Evolutionary conservation across 2,797 vertebrate genomes (phyloP).

Genomic region (Paguma larvata): DNA sequence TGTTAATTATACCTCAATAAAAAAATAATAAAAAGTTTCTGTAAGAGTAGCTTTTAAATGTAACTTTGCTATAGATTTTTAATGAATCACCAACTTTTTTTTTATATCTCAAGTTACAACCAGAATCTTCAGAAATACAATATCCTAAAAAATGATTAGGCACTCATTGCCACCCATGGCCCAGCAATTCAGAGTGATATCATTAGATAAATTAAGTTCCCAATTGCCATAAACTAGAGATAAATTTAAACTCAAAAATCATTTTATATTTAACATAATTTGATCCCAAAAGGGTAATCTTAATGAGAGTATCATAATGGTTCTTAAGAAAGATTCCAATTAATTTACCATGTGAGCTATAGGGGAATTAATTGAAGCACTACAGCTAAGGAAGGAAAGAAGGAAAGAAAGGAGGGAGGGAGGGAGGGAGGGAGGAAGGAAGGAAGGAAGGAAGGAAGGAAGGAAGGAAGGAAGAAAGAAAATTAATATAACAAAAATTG

Average conservation of each 20-base stretch:
- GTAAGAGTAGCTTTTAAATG: slow-evolving; percentile 22
- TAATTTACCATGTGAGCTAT: slow-evolving; percentile 63
- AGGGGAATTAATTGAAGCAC: slow-evolving; percentile 15
- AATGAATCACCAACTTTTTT: slow-evolving; percentile 52
- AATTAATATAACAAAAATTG: slow-evolving; percentile 61
- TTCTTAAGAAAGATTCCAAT: slow-evolving; percentile 71
- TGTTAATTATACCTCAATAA: neutral
- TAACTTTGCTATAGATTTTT: slow-evolving; percentile 36
- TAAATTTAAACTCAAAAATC: slow-evolving; percentile 71
- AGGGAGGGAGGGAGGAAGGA: too few species aligned
- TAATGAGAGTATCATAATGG: slow-evolving; percentile 68
- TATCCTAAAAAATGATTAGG: slow-evolving; percentile 46
- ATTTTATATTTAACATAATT: slow-evolving; percentile 78
- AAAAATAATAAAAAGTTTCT: slow-evolving; percentile 35
- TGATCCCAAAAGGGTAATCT: slow-evolving; percentile 73
- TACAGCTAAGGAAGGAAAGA: slow-evolving; percentile 39
- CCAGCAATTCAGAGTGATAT: slow-evolving; percentile 30
- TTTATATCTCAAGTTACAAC: neutral
- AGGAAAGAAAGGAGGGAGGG: neutral
- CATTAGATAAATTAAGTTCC: slow-evolving; percentile 68
- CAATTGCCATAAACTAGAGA: slow-evolving; percentile 56
- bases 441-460: too few species aligned
- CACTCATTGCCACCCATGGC: neutral
- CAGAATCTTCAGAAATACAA: slow-evolving; percentile 48
- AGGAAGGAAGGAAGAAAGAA: neutral